Base-by-base conservation (phyloP, 1,140 invertebrate species). In the Chrysomallon squamiferum region DNA sequence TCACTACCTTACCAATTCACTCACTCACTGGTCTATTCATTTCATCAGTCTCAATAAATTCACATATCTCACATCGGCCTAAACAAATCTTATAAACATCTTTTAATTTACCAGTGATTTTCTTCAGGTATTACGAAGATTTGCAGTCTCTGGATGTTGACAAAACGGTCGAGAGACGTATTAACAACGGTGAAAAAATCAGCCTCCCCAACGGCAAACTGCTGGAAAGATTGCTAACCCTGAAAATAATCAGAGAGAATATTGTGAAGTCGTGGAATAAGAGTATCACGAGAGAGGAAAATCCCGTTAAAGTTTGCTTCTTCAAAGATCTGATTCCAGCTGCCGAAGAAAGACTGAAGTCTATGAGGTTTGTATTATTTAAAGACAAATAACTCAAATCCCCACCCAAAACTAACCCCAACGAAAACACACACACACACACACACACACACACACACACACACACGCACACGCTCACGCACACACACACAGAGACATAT, bases 81-180 rank as follows among this genome's bases (percentile, higher is more conserved):
- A n/a, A n/a, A n/a, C n/a, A n/a, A n/a, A n/a, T n/a, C n/a, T n/a
- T n/a, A n/a, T n/a, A n/a, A n/a, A n/a, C n/a, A n/a, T n/a, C n/a
- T n/a, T n/a, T n/a, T n/a, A n/a, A n/a, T n/a, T n/a, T n/a, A n/a
- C n/a, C n/a, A n/a, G n/a, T n/a, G n/a, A n/a, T n/a, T 1, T 61
- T 58, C 61, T 65, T 30, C 49, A 83, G 81, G 81, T 78, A 72
- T 43, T 85, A 85, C 73, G 84, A 85, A 73, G 77, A 85, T 58
- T 59, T 85, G n/a, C 15, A 59, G 22, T 81, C 79, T 66, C 15
- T 59, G 11, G 72, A 73, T 13, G 73, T 76, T 11, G 82, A 85
- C 50, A 35, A 76, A 47, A 68, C 78, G 1, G 73, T 85, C 22
- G 30, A 64, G 29, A 18, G 62, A 5, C 64, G 82, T 60, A 56